These are phyloP conservation scores for Oscheius sp. DNA, from an alignment of 2,888 invertebrate genomes.

Conservation along the genomic window DNA sequence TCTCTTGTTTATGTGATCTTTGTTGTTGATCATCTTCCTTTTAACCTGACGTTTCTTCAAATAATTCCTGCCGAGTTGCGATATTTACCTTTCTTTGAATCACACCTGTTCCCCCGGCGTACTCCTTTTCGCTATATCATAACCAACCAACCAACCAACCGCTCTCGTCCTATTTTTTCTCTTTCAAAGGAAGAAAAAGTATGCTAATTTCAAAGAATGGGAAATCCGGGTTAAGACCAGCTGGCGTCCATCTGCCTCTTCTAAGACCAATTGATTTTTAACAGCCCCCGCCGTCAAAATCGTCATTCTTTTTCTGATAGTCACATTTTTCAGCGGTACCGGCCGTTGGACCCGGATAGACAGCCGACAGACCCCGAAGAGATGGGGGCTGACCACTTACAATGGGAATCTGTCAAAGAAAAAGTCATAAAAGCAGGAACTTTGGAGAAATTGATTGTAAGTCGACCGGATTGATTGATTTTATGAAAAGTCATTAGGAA, in stretches of 20 bases:
- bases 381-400: slow-evolving; percentile 80
- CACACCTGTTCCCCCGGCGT: background rate
- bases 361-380: slow-evolving; percentile 49
- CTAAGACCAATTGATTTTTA: background rate
- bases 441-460: slow-evolving; percentile 86
- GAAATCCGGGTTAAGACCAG: slow-evolving; percentile 15
- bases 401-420: slow-evolving; percentile 97
- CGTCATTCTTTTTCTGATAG: background rate
- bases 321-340: slow-evolving; percentile 64
- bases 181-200: background rate
- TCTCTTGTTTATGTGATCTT: background rate
- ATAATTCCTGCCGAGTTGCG: background rate
- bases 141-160: no score
- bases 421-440: slow-evolving; percentile 95
- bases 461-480: slow-evolving; percentile 7
- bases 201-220: slow-evolving; percentile 15
- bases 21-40: background rate
- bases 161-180: slow-evolving; percentile 11
- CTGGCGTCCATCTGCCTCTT: slow-evolving; percentile 25
- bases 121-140: no score
- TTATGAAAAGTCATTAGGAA: slow-evolving; percentile 53
- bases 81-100: background rate
- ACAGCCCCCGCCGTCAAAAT: background rate
- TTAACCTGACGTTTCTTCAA: background rate
- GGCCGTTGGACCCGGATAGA: slow-evolving; percentile 70